These are phyloP conservation scores for Achatina immaculata DNA, from an alignment of 1,140 invertebrate genomes.

Conservation along the genomic window DNA sequence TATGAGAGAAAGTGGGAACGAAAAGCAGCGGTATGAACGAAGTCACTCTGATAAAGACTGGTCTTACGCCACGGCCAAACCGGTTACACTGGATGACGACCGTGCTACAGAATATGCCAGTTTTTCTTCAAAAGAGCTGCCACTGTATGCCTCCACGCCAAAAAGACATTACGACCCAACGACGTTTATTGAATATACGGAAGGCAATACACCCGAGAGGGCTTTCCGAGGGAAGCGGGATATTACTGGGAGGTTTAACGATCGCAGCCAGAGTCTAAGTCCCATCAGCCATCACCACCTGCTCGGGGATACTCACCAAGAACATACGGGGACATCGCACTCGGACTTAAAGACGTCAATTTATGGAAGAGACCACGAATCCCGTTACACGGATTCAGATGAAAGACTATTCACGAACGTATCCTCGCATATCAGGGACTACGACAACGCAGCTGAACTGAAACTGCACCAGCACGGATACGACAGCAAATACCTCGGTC, in stretches of 20 bases:
- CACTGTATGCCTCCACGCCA: constrained; percentile 9
- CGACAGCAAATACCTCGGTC: neutral
- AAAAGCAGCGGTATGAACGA: neutral
- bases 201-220: neutral
- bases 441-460: neutral
- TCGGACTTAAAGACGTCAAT: neutral
- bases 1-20: neutral
- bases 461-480: neutral
- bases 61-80: neutral
- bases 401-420: neutral
- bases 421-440: neutral
- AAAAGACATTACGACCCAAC: neutral
- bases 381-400: neutral
- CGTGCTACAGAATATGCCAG: neutral
- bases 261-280: constrained; percentile 19
- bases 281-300: constrained; percentile 12
- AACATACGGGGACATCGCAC: neutral
- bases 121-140: neutral
- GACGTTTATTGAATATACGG: neutral
- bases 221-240: neutral
- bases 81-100: neutral
- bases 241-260: neutral
- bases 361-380: neutral
- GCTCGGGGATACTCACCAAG: neutral
- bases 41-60: constrained; percentile 5